Evolutionary conservation across 1,140 invertebrate genomes (phyloP), one percentile per base, ranked within the genome.

Genomic region (Trichogramma pretiosum): DNA sequence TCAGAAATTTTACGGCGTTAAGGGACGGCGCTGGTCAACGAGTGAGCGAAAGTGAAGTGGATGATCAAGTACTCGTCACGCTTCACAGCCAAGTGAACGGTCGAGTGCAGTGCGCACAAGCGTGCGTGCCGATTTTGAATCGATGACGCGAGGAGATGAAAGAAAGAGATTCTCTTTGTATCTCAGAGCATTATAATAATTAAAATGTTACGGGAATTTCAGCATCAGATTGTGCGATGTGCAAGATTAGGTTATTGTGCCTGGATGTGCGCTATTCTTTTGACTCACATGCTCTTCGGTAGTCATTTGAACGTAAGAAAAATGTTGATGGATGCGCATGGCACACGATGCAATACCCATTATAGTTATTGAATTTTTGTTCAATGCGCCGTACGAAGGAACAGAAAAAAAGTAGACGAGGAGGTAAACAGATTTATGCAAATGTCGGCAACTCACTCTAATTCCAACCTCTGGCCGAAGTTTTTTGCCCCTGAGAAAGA

Each of bases 81-180:
- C 54, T 56, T 56, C 48, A 60, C 58, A 58, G 56, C 53, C 50
- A 48, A 24, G 36, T 60, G 58, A 47, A 34, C 54, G 53, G 35
- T 50, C 34, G 32, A 60, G 58, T 46, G 54, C 24, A 33, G n/a
- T n/a, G 24, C 24, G n/a, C n/a, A n/a, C n/a, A n/a, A n/a, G n/a
- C n/a, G n/a, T n/a, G n/a, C n/a, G n/a, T 41, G 24, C 14, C 30
- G 41, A 40, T 48, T 39, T 47, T 17, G 24, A 2, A n/a, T n/a
- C n/a, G 16, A 37, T 36, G 34, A 28, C 21, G 36, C 19, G 19
- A 10, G 7, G 1, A 38, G 45, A 47, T 43, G 39, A 47, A 47
- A 52, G 45, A 28, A 33, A 21, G 26, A 19, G 38, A 18, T 23
- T 30, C 32, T 43, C 19, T 21, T 26, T 24, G 50, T 38, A 36